Percentiles rank a stretch among this genome's conserved stretches.
These are phyloP conservation scores for Pissodes strobi DNA, from an alignment of 1,140 invertebrate genomes.

Conservation along the genomic window DNA sequence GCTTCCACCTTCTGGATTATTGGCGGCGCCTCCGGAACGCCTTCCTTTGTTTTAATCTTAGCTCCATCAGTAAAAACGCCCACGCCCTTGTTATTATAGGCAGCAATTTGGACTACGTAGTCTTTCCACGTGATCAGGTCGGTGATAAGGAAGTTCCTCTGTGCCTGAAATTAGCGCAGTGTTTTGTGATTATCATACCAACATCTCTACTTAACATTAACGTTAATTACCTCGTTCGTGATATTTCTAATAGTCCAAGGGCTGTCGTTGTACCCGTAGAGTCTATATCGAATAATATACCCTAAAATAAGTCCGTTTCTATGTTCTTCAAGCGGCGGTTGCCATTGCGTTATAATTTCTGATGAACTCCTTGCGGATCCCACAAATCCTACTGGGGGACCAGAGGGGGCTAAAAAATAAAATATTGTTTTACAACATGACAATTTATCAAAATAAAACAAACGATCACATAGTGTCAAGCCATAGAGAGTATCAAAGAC, in stretches of 20 bases:
- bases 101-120: conserved; percentile 96
- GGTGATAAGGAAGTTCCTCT: conserved; percentile 89
- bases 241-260: conserved; percentile 90
- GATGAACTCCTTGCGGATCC: conserved; percentile 89
- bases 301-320: conserved; percentile 94
- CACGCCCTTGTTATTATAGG: conserved; percentile 95
- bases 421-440: too few species aligned
- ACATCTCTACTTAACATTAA: too few species aligned
- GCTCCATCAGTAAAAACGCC: conserved; percentile 91
- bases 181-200: too few species aligned
- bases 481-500: too few species aligned
- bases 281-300: conserved; percentile 88
- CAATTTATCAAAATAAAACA: too few species aligned
- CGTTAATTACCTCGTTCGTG: conserved; percentile 72
- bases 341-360: conserved; percentile 97
- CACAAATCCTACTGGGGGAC: conserved; percentile 86
- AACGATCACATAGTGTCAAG: too few species aligned
- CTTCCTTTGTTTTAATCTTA: conserved; percentile 93
- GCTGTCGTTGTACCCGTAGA: conserved; percentile 88
- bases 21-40: conserved; percentile 90
- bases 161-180: conserved; percentile 60
- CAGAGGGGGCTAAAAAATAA: conserved; percentile 74
- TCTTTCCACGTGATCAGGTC: conserved; percentile 97
- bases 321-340: conserved; percentile 88
- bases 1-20: conserved; percentile 78